Percentiles rank a stretch among this genome's conserved stretches.
phyloP scores from a whole-genome alignment of 2,888 invertebrate species.

The Spilosoma lubricipeda region DNA sequence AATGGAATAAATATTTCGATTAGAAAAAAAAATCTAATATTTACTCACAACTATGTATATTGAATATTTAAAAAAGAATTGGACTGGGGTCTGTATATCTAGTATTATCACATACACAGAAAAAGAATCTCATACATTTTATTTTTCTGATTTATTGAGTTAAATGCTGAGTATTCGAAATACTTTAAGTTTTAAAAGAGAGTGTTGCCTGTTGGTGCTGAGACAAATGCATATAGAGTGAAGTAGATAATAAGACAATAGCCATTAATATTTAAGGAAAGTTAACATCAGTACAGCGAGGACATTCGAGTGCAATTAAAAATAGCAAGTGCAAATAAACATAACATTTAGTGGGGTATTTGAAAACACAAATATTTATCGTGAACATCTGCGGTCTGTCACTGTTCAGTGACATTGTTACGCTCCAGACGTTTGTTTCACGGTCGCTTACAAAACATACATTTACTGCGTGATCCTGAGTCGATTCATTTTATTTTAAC shows the following conservation, averaged over 20 bases:
- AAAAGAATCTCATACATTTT: neutral
- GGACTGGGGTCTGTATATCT: neutral
- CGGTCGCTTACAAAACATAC: neutral
- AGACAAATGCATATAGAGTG: conserved; percentile 2
- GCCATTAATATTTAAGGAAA: neutral
- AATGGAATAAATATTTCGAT: too few relatives aligned
- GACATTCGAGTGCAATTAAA: conserved; percentile 12
- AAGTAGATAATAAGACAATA: neutral
- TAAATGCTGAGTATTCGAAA: neutral
- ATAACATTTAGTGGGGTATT: neutral
- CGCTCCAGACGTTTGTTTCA: neutral
- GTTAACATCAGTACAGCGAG: conserved; percentile 12
- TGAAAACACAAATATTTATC: conserved; percentile 10
- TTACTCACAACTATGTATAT: too few relatives aligned
- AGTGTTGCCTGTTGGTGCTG: neutral
- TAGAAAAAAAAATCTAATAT: too few relatives aligned
- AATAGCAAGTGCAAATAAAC: conserved; percentile 12
- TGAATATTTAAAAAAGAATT: neutral
- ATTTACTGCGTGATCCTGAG: conserved; percentile 1
- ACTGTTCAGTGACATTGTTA: neutral
- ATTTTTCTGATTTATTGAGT: neutral
- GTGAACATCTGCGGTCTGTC: neutral
- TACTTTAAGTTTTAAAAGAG: neutral
- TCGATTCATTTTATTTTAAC: neutral
- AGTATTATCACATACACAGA: neutral